A percentile compares a stretch with the other conserved stretches of the same genome.
Evolutionary conservation across 2,888 invertebrate species (phyloP).

Genomic region (Neocrepidodera transversa): DNA sequence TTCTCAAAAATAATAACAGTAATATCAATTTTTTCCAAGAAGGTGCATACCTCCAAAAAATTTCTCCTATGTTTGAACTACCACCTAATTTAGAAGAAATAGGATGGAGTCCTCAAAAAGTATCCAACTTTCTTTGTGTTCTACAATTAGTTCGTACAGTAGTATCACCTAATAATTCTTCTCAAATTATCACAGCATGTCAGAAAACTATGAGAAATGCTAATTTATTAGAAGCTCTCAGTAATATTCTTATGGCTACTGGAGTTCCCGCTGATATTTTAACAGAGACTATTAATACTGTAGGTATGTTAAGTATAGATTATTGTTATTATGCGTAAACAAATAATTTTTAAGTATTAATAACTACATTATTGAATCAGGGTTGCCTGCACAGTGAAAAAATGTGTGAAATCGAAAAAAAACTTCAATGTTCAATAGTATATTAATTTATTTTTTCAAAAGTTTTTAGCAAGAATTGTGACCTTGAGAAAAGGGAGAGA

Average conservation of each 20-base stretch:
- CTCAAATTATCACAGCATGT: conserved; percentile 78
- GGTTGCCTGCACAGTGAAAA: no score
- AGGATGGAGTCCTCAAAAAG: conserved; percentile 93
- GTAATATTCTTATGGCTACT: conserved; percentile 92
- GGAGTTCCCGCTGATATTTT: conserved; percentile 96
- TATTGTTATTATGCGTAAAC: no score
- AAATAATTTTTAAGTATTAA: no score
- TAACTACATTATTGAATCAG: no score
- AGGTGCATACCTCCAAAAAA: conserved; percentile 91
- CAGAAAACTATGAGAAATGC: conserved; percentile 89
- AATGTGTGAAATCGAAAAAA: no score
- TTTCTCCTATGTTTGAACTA: conserved; percentile 87
- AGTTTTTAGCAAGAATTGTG: no score
- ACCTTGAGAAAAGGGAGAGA: no score
- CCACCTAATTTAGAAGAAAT: conserved; percentile 74
- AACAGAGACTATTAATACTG: conserved; percentile 94
- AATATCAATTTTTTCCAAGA: conserved; percentile 99
- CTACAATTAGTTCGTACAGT: conserved; percentile 88
- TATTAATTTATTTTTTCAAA: no score
- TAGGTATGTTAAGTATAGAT: conserved; percentile 64
- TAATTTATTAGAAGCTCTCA: conserved; percentile 81
- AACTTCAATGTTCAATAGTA: no score
- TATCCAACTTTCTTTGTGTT: conserved; percentile 92
- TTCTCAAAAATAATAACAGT: conserved; percentile 93
- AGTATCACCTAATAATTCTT: conserved; percentile 92